Evolutionary conservation across 2,888 invertebrate species (phyloP).

Genomic region (Cenopis cana): DNA sequence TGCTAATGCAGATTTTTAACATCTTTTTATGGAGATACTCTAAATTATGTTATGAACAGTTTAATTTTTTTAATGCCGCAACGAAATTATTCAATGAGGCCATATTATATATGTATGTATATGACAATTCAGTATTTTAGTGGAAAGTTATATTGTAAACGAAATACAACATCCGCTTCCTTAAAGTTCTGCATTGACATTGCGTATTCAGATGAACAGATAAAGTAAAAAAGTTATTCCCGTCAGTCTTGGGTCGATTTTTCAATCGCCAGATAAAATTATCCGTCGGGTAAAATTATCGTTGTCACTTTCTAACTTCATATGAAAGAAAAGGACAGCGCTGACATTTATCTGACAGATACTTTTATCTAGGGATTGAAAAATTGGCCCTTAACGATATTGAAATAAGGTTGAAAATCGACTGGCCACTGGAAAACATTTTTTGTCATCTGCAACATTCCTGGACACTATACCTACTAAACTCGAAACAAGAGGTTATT

Average conservation of each 20-base stretch:
- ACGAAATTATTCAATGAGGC: neutral
- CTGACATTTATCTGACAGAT: no score
- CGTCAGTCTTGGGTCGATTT: no score
- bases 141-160: neutral
- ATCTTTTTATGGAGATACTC: neutral
- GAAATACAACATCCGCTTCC: neutral
- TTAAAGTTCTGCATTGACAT: neutral
- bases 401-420: neutral
- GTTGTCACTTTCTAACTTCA: no score
- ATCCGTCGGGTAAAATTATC: no score
- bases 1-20: constrained; percentile 2
- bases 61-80: neutral
- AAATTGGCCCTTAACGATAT: no score
- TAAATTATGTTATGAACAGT: no score
- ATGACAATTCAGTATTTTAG: neutral
- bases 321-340: no score
- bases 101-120: neutral
- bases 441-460: neutral
- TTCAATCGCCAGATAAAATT: no score
- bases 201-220: neutral
- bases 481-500: constrained; percentile 10
- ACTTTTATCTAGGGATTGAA: no score
- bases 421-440: neutral
- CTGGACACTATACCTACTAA: constrained; percentile 11
- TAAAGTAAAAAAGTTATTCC: neutral